Evolutionary conservation across 1,140 invertebrate genomes (phyloP), one percentile per base, ranked within the genome.

Genomic region (Heterodera schachtii): DNA sequence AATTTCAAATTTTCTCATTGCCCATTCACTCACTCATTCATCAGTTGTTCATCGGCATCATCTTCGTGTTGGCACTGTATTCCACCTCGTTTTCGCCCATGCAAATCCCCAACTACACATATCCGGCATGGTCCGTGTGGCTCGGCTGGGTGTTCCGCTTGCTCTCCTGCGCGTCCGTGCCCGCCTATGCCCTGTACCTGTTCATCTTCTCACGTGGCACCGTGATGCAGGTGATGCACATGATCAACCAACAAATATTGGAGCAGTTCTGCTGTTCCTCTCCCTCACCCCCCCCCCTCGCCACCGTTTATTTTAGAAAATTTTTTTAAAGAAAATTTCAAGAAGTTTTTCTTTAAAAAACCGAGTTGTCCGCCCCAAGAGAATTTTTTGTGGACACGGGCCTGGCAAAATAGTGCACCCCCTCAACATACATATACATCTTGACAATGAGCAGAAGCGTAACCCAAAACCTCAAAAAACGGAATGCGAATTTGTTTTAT

Each of bases 101-200:
- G n/a, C 73, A 85, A 67, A 44, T 88, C 11, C 78, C 80, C 21
- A 80, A 84, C 67, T 90, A 89, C 80, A 85, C 67, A 1, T 86
- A 82, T 80, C 83, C 41, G 21, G 57, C 41, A 16, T 89, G 88
- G 88, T 90, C 89, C 57, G 88, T 90, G 7, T 70, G 41, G 21
- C 19, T 89, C 2, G 88, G 88, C 57, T 89, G 88, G 88, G n/a
- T 89, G 19, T 76, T 89, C 8, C 79, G 88, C 43, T 64, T 90
- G 81, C 76, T 89, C 3, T 89, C 88, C 2, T 83, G 89, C 73
- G 31, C 77, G 1, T 86, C 84, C 44, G 81, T 88, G 66, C 87
- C 87, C 19, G 41, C 75, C 71, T 87, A 82, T 67, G 77, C 75
- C 9, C 76, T 88, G 41, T 88, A 88, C 74, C 46, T 90, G 76